Evolutionary conservation across 2,113 vertebrate genomes (phyloP), one percentile per base, ranked within the genome.

Genomic region (Tiliqua scincoides): DNA sequence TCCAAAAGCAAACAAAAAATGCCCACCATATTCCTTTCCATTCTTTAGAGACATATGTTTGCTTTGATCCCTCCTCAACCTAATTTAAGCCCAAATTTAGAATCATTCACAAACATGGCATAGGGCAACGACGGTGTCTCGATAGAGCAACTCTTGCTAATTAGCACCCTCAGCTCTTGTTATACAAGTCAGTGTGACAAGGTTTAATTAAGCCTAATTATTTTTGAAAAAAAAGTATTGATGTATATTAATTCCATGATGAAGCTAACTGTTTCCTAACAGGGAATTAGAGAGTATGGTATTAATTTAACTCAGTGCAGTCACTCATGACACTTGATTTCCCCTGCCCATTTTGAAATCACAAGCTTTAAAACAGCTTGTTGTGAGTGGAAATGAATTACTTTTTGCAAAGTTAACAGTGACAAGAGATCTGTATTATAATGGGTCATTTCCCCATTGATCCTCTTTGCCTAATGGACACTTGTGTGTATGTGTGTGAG

Each of bases 131-230:
- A 21, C 32, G 63, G 37, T 18, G 40, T 80, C 54, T 73, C 17
- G 12, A 75, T 89, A 78, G 0, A 40, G 82, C 21, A 74, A 15
- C 65, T 81, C 73, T 35, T 83, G 77, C 61, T 89, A 84, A 81
- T 83, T 88, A 9, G 23, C 63, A 84, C 65, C 77, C 2, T 78
- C 77, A 63, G 1, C 71, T 54, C 30, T 68, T 54, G 71, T 12
- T 37, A 88, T 72, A 87, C 10, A 73, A 79, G 11, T 0, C 25
- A 90, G 61, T 48, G 18, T 84, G 75, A 79, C 74, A 76, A 11
- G 86, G 11, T 35, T 87, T 79, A 90, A 88, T 62, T 91, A 93
- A 91, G 37, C 20, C 5, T n/a, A 70, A 23, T 57, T 86, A 65
- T 86, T 85, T 84, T 79, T 54, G 3, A 63, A 92, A 74, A 75